Percentiles rank a stretch among this genome's conserved stretches.
These are phyloP conservation scores for Erythrolamprus reginae DNA, from an alignment of 2,113 vertebrate species.

Conservation along the genomic window DNA sequence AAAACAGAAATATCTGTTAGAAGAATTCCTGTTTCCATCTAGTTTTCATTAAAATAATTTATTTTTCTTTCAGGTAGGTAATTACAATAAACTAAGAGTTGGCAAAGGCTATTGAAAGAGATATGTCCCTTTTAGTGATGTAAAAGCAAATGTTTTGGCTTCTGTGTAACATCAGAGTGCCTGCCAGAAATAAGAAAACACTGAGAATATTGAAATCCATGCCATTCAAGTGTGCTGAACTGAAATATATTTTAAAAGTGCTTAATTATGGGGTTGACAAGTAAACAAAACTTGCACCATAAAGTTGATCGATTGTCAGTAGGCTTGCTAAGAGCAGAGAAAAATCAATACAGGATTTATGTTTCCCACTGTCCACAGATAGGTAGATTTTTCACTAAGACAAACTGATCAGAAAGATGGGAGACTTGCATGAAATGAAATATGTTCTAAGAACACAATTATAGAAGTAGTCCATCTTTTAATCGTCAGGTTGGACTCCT, in stretches of 20 bases:
- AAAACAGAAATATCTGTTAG: background rate
- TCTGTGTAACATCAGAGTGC: background rate
- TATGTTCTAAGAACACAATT: background rate
- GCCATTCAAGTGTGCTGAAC: background rate
- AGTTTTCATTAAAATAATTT: background rate
- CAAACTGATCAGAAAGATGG: background rate
- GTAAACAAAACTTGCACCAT: background rate
- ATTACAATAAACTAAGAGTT: background rate
- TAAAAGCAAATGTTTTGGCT: background rate
- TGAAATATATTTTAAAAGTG: background rate
- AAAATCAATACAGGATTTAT: background rate
- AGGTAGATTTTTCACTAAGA: background rate
- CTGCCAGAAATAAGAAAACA: background rate
- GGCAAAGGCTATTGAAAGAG: background rate
- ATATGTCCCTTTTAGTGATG: background rate
- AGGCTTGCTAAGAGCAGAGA: background rate
- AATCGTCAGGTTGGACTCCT: background rate
- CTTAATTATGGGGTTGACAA: background rate
- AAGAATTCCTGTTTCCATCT: background rate
- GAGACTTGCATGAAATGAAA: background rate
- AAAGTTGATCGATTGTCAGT: background rate
- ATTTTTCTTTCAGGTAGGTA: background rate
- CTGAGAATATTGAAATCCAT: background rate
- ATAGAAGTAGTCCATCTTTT: background rate
- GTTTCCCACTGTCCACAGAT: background rate